phyloP scores from a whole-genome alignment of 2,888 invertebrate genomes.

The Ischnura elegans region DNA sequence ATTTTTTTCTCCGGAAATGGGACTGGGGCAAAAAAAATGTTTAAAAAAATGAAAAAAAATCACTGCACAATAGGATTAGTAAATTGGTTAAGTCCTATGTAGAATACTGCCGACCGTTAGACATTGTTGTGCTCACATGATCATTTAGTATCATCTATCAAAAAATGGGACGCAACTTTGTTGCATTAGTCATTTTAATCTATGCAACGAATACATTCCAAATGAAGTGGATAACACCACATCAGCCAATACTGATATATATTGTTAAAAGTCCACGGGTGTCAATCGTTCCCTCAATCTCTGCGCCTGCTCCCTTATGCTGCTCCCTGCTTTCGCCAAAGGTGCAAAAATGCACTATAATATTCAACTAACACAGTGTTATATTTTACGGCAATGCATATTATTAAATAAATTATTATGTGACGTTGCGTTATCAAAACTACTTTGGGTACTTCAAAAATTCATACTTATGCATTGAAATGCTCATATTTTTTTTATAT shows the following conservation, averaged over 20 bases:
- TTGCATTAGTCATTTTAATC: neutral
- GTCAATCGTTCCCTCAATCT: neutral
- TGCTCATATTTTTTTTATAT: neutral
- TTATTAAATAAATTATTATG: neutral
- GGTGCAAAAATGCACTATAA: neutral
- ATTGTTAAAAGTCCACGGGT: neutral
- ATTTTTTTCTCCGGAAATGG: no score
- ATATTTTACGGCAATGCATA: neutral
- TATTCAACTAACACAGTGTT: neutral
- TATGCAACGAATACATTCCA: neutral
- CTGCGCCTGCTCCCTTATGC: neutral
- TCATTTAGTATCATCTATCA: neutral
- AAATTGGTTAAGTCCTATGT: no score
- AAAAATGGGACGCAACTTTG: neutral
- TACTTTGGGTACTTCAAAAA: neutral
- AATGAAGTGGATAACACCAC: neutral
- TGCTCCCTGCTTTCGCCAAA: neutral
- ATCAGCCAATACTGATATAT: neutral
- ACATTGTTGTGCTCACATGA: neutral
- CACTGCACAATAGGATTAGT: no score
- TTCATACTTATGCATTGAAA: neutral
- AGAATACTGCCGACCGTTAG: neutral
- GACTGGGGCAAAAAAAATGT: no score
- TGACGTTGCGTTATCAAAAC: neutral
- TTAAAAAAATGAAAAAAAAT: no score